phyloP scores from a whole-genome alignment of 2,113 vertebrate species.

The Tretioscincus oriximinensis region DNA sequence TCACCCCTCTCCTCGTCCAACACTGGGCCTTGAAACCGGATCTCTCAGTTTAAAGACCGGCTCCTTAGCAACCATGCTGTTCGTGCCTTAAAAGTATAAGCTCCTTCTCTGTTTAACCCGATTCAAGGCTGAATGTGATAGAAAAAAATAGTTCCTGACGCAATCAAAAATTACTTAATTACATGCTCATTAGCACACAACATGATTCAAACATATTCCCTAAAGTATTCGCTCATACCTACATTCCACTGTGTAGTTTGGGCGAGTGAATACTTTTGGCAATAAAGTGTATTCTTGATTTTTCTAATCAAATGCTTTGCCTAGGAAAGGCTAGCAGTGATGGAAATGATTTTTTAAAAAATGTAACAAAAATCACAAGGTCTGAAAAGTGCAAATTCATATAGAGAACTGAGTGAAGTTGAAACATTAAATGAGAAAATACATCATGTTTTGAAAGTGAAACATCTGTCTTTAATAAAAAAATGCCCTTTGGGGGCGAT shows the following conservation, averaged over 20 bases:
- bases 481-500: slow-evolving; percentile 37
- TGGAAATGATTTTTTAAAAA: not conserved
- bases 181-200: not conserved
- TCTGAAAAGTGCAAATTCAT: slow-evolving; percentile 53
- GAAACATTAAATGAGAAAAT: slow-evolving; percentile 52
- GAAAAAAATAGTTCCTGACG: not conserved
- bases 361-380: slow-evolving; percentile 59
- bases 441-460: slow-evolving; percentile 64
- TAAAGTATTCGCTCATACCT: too few species aligned
- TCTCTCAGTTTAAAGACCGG: too few species aligned
- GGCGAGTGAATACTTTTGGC: too few species aligned
- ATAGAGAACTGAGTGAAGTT: slow-evolving; percentile 60
- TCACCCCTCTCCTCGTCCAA: too few species aligned
- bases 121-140: too few species aligned
- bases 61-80: too few species aligned
- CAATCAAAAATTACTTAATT: not conserved
- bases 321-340: not conserved
- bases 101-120: too few species aligned
- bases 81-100: too few species aligned
- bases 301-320: not conserved
- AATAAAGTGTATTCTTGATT: not conserved
- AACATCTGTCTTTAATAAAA: slow-evolving; percentile 51
- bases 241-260: too few species aligned
- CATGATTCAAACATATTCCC: too few species aligned
- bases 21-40: too few species aligned